Evolutionary conservation across 2,888 invertebrate genomes (phyloP).

Genomic region (Erebia palarica): DNA sequence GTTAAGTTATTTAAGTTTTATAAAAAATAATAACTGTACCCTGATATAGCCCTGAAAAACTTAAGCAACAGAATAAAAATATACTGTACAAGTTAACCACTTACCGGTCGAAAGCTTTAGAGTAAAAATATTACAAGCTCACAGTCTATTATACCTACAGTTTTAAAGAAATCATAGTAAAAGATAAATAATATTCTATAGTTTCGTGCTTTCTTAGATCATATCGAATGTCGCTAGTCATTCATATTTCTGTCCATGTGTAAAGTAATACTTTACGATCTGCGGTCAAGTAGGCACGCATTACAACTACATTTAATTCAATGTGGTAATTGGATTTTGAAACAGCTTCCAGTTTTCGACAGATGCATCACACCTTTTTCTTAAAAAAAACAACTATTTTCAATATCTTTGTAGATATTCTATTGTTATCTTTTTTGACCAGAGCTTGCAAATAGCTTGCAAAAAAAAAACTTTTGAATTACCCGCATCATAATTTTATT

Average conservation of each 20-base stretch:
- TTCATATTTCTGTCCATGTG: slow-evolving; percentile 57
- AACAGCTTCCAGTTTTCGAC: slow-evolving; percentile 49
- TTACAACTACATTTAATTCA: slow-evolving; percentile 53
- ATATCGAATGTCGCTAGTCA: slow-evolving; percentile 61
- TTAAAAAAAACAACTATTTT: background rate
- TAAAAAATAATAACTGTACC: too few relatives aligned
- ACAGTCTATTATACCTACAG: slow-evolving; percentile 30
- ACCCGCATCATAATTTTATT: background rate
- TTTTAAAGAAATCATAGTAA: slow-evolving; percentile 41
- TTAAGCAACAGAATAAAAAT: background rate
- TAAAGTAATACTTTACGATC: slow-evolving; percentile 62
- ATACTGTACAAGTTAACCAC: background rate
- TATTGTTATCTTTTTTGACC: background rate
- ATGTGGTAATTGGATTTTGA: slow-evolving; percentile 57
- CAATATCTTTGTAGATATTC: background rate
- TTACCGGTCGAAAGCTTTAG: background rate
- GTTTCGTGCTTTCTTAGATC: slow-evolving; percentile 26
- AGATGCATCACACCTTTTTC: slow-evolving; percentile 50
- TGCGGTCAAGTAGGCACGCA: slow-evolving; percentile 68
- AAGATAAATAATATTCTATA: slow-evolving; percentile 27
- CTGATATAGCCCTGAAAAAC: too few relatives aligned
- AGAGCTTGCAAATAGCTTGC: too few relatives aligned
- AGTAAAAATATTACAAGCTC: background rate
- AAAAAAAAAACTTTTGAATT: background rate
- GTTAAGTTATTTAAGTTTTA: too few relatives aligned